Evolutionary conservation across 2,113 vertebrate genomes (phyloP).

Genomic region (Lethenteron reissneri): DNA sequence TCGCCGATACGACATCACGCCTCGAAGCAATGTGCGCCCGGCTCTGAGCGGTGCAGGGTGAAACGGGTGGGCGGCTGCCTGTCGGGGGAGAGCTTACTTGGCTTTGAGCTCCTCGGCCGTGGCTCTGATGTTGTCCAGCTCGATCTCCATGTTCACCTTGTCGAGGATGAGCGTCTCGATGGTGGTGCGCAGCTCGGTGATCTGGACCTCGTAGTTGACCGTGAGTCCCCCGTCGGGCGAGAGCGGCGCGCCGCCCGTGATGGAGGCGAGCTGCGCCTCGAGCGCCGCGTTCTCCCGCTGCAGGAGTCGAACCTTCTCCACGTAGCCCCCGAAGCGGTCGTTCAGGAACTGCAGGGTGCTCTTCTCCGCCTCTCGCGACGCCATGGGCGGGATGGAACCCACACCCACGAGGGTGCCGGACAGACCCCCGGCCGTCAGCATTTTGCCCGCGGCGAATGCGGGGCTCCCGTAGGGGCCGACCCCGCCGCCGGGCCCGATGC

Average conservation of each 20-base stretch:
- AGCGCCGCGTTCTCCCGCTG: conserved; percentile 20
- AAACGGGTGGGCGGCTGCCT: too few species aligned
- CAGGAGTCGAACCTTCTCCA: conserved; percentile 18
- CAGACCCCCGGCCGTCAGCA: conserved; percentile 12
- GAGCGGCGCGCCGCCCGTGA: conserved; percentile 19
- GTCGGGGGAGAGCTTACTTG: conserved; percentile 15
- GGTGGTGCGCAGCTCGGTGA: conserved; percentile 17
- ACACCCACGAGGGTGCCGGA: background rate
- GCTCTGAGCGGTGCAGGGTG: too few species aligned
- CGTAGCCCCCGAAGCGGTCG: conserved; percentile 20
- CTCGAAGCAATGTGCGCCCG: too few species aligned
- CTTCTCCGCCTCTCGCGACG: conserved; percentile 19
- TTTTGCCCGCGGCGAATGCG: conserved; percentile 19
- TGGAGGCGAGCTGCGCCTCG: conserved; percentile 19
- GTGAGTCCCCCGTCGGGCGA: conserved; percentile 13
- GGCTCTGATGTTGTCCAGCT: conserved; percentile 21
- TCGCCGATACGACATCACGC: too few species aligned
- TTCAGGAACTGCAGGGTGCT: conserved; percentile 18
- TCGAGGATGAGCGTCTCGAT: conserved; percentile 20
- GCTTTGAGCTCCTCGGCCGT: conserved; percentile 22
- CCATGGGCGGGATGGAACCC: conserved; percentile 12
- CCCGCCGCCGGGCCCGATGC: background rate
- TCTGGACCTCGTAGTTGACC: conserved; percentile 18
- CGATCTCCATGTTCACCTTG: conserved; percentile 21
- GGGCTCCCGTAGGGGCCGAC: conserved; percentile 14